A percentile compares a stretch with the other conserved stretches of the same genome.
Conservation (phyloP, 2,888 invertebrate genomes). For the Cheiracanthium punctorium region DNA sequence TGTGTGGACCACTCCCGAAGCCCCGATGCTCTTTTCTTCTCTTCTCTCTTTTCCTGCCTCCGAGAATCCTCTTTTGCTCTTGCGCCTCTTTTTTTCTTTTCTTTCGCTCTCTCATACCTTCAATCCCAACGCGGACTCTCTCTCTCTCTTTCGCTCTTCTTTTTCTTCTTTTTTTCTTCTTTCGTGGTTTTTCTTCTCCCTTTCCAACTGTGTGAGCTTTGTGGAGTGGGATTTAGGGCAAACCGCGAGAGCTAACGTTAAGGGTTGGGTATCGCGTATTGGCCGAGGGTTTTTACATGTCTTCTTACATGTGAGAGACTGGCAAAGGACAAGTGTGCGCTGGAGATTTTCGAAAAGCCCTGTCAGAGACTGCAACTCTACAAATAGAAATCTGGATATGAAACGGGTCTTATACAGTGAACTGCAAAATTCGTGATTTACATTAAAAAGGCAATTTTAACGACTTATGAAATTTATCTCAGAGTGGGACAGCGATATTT, state of each 20-base stretch:
- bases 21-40: slow-evolving; percentile 26
- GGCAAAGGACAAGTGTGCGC: too few species aligned
- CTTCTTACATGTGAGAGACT: too few species aligned
- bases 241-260: slow-evolving; percentile 46
- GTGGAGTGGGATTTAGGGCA: slow-evolving; percentile 47
- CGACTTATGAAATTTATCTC: too few species aligned
- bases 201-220: slow-evolving; percentile 21
- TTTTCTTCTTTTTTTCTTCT: neutral
- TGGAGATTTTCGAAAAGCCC: too few species aligned
- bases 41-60: slow-evolving; percentile 50
- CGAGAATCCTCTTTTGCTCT: slow-evolving; percentile 51
- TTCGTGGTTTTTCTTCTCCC: neutral
- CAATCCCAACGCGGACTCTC: neutral
- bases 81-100: slow-evolving; percentile 43
- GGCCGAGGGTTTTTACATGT: too few species aligned
- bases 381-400: too few species aligned
- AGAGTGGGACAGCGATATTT: too few species aligned
- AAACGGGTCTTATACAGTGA: too few species aligned
- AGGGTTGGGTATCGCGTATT: neutral
- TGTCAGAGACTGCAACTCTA: too few species aligned
- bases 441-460: too few species aligned
- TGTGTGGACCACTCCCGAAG: slow-evolving; percentile 17
- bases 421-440: too few species aligned
- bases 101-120: slow-evolving; percentile 13
- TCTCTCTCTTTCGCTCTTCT: neutral